Conservation (phyloP, 2,888 invertebrate genomes). For the Brenthis daphne region DNA sequence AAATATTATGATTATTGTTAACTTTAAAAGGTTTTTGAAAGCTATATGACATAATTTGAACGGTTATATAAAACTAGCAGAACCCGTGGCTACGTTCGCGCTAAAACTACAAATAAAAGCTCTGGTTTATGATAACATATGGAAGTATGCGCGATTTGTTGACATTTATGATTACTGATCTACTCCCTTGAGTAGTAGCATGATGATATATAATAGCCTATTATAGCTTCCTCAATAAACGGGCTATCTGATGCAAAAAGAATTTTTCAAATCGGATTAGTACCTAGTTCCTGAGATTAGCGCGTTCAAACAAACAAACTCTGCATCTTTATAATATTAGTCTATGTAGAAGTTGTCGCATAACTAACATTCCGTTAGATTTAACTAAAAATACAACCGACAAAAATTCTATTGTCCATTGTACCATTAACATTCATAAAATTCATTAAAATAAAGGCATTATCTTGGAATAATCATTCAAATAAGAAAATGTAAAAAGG, state of each 20-base stretch:
- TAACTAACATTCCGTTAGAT: background rate
- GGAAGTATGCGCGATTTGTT: too few relatives aligned
- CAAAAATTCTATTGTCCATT: slow-evolving; percentile 1
- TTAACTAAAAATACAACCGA: background rate
- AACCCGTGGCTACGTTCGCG: too few relatives aligned
- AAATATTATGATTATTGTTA: background rate
- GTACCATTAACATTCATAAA: slow-evolving; percentile 1
- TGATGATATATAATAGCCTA: background rate
- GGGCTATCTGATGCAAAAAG: too few relatives aligned
- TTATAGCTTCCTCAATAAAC: background rate
- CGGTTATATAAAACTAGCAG: background rate
- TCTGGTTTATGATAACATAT: too few relatives aligned
- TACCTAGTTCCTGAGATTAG: too few relatives aligned
- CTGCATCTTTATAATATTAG: too few relatives aligned
- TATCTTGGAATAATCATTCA: slow-evolving; percentile 26
- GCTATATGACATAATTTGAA: background rate
- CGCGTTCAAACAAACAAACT: too few relatives aligned
- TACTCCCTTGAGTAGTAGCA: too few relatives aligned
- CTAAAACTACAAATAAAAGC: too few relatives aligned
- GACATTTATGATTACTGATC: too few relatives aligned
- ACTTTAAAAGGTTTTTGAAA: slow-evolving; percentile 20
- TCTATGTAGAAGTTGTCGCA: background rate
- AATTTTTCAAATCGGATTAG: too few relatives aligned
- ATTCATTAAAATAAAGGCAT: slow-evolving; percentile 14
- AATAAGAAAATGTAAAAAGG: slow-evolving; percentile 43